Conservation (phyloP, 2,113 vertebrate species). For the Hyla sarda region DNA sequence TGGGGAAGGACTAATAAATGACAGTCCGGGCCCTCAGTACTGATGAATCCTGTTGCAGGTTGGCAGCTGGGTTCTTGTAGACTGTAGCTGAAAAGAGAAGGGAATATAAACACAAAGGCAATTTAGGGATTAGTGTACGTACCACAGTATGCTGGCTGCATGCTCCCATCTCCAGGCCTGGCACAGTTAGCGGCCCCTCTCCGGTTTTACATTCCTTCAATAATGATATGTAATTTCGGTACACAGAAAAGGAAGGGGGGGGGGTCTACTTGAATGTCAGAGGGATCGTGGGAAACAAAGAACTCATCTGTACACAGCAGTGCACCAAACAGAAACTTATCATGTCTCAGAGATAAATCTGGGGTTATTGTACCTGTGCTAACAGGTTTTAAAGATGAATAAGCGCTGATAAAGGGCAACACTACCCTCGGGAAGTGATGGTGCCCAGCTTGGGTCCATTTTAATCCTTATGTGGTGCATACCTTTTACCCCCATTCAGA, state of each 20-base stretch:
- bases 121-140: conserved; percentile 50
- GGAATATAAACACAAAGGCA: conserved; percentile 42
- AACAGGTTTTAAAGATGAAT: conserved; percentile 32
- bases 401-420: conserved; percentile 3
- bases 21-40: background rate
- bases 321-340: conserved; percentile 6
- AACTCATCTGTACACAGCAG: conserved; percentile 24
- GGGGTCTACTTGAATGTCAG: background rate
- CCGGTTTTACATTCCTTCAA: conserved; percentile 52
- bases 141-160: conserved; percentile 42
- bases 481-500: background rate
- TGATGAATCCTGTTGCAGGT: conserved; percentile 35
- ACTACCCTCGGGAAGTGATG: background rate
- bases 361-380: conserved; percentile 30
- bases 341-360: conserved; percentile 18
- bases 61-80: conserved; percentile 45
- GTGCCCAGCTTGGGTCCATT: background rate
- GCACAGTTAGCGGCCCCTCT: conserved; percentile 46
- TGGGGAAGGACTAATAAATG: background rate
- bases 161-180: conserved; percentile 44
- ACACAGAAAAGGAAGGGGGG: background rate
- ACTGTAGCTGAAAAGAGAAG: conserved; percentile 39
- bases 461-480: background rate
- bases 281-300: conserved; percentile 56
- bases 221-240: conserved; percentile 57